phyloP scores from a whole-genome alignment of 2,888 invertebrate species.

The Cephus nigrinus region DNA sequence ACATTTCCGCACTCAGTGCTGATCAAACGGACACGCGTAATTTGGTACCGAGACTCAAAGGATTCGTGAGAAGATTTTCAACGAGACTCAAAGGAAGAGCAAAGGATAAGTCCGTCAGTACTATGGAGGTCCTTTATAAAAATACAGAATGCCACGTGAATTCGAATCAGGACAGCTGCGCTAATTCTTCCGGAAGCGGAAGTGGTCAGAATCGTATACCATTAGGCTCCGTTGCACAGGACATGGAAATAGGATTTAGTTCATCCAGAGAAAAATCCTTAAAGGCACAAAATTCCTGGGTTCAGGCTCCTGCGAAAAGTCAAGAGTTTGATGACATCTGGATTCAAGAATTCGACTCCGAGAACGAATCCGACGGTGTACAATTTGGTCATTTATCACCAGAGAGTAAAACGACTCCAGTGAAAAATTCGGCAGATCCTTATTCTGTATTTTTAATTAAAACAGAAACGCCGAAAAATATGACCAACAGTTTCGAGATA shows the following conservation, averaged over 20 bases:
- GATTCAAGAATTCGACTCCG: conserved; percentile 24
- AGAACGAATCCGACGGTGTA: neutral
- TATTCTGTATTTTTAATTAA: conserved; percentile 41
- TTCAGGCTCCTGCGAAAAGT: neutral
- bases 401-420: conserved; percentile 3
- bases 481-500: neutral
- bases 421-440: conserved; percentile 24
- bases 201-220: neutral
- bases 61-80: conserved; percentile 38
- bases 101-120: conserved; percentile 1
- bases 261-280: neutral
- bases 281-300: conserved; percentile 14
- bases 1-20: neutral
- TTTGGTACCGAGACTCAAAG: conserved; percentile 31
- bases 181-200: neutral
- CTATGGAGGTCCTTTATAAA: conserved; percentile 36
- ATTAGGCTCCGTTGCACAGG: neutral
- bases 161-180: conserved; percentile 14
- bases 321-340: conserved; percentile 32
- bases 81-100: conserved; percentile 22
- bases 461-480: conserved; percentile 9
- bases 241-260: neutral
- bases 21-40: conserved; percentile 11
- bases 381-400: neutral
- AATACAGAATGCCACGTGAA: conserved; percentile 37